Evolutionary conservation across 1,140 invertebrate genomes (phyloP), one percentile per base, ranked within the genome.

Genomic region (Phymorhynchus buccinoides): DNA sequence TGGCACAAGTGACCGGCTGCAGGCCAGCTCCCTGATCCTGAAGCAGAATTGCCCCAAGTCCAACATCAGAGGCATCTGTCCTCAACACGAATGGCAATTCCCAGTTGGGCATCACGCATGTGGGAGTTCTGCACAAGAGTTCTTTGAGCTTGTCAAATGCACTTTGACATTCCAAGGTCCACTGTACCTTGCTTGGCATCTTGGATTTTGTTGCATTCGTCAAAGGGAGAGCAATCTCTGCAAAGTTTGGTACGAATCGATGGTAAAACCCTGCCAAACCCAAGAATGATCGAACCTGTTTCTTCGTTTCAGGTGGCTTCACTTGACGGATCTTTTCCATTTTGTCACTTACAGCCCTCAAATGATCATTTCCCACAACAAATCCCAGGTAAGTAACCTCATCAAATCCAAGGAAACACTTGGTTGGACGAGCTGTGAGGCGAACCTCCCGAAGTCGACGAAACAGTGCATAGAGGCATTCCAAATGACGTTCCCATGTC

Each of bases 311-410:
- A 18, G 92, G 93, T 32, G 35, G 39, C 42, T 71, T 85, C 37
- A 91, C 87, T 41, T 92, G 77, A 62, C 75, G 56, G 41, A 94
- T 93, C n/a, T 92, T 89, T 83, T 88, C 68, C 18, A 94, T 84
- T 85, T 92, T 92, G 18, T 88, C 88, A 52, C 77, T 83, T 87
- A 92, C 89, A 18, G 91, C 89, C 84, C 84, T 86, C 1, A 94
- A 66, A 37, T 92, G 37, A 14, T 77, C 85, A 66, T 86, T 83
- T n/a, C 88, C 84, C 32, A 89, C 79, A n/a, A 84, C 35, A 42
- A 89, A 88, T 14, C 85, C 88, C 18, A 86, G 71, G 44, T 32
- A 89, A 0, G 85, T 52, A 14, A 88, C 12, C 6, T 84, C 32
- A 0, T 18, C 30, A 30, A 73, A 84, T 12, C 56, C 88, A 27